Evolutionary conservation across 2,113 vertebrate species (phyloP), one percentile per base, ranked within the genome.

Genomic region (Origma solitaria): DNA sequence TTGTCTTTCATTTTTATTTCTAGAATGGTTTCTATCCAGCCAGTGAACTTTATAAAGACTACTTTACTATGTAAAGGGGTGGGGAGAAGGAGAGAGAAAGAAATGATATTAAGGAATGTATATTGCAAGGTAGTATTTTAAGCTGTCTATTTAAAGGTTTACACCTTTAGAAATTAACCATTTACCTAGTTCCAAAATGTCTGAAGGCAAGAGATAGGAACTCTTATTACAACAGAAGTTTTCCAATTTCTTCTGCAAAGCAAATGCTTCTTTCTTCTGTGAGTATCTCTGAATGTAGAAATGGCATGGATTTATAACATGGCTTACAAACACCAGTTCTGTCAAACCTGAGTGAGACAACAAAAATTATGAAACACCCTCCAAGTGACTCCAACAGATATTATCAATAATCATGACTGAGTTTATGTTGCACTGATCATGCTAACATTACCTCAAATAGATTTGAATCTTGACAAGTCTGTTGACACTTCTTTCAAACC

Each of bases 251-350:
- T 95, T 98, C 57, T 98, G 97, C 75, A 99, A 93, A 75, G 92
- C 4, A 57, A 88, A 54, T 4, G 93, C 88, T 62, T 97, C 96
- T 92, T 93, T 98, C 88, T 82, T 98, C 95, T 99, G 98, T 4
- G 97, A 94, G 62, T 98, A 94, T 53, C 98, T 98, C n/a, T 84
- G 97, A 72, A 99, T 33, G 22, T 99, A 99, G 97, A 99, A 99
- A 92, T 99, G 98, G 95, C 97, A 98, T 16, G 99, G 99, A 96
- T 98, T 98, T 97, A 98, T 92, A 56, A 99, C 95, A 44, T 98
- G 98, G 69, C 97, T 98, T 56, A 99, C 98, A 28, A 98, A 94
- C 94, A 99, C 99, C 80, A 98, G 97, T 75, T 98, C 98, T 87
- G 96, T 77, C 44, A 90, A 95, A 90, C 71, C 98, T 98, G 78